Evolutionary conservation across 1,140 invertebrate genomes (phyloP).

Genomic region (Nomia melanderi): DNA sequence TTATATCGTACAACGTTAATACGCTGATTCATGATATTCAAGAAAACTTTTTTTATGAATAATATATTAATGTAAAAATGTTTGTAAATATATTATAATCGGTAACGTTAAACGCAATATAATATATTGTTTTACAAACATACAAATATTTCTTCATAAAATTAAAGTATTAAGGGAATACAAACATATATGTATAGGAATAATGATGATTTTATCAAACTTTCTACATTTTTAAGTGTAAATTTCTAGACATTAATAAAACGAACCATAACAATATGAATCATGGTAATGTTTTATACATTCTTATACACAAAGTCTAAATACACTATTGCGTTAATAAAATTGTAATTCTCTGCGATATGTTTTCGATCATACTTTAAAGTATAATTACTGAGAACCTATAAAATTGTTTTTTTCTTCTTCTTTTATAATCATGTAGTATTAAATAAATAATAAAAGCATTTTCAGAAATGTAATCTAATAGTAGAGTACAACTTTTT

Average conservation of each 20-base stretch:
- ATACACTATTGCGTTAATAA: background rate
- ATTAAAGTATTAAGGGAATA: background rate
- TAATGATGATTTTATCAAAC: background rate
- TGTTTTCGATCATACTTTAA: slow-evolving; percentile 6
- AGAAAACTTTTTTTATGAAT: background rate
- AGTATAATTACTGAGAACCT: slow-evolving; percentile 26
- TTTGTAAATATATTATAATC: background rate
- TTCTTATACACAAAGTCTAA: slow-evolving; percentile 5
- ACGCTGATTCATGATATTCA: background rate
- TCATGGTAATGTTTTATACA: slow-evolving; percentile 13
- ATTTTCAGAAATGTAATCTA: slow-evolving; percentile 2
- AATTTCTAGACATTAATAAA: background rate
- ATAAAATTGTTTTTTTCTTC: background rate
- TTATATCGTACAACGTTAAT: slow-evolving; percentile 8
- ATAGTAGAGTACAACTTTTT: background rate
- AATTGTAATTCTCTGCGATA: slow-evolving; percentile 15
- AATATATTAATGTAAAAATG: background rate
- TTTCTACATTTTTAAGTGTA: background rate
- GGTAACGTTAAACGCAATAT: background rate
- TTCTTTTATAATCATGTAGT: background rate
- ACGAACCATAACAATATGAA: background rate
- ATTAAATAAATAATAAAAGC: background rate
- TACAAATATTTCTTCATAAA: background rate
- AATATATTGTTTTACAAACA: background rate
- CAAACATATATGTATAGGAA: slow-evolving; percentile 1